Percentiles rank a stretch among this genome's conserved stretches.
These are phyloP conservation scores for Tupaia chinensis DNA, from an alignment of 2,113 vertebrate genomes.

Conservation along the genomic window DNA sequence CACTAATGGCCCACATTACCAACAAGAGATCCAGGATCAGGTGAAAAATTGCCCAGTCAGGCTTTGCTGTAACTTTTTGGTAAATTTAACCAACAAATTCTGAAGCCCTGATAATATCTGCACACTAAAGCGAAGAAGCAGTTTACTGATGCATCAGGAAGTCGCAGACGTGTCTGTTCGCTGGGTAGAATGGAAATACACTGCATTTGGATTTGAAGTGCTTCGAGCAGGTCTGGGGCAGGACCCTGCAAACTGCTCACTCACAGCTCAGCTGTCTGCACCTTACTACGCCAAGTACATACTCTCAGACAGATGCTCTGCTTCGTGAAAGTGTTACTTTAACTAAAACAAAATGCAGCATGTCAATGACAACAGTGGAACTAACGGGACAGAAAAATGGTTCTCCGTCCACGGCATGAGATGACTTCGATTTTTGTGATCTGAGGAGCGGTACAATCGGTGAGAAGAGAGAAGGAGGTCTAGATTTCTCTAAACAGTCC, in stretches of 20 bases:
- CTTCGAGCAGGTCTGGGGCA: not conserved
- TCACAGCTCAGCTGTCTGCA: not conserved
- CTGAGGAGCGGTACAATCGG: not conserved
- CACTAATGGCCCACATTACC: not conserved
- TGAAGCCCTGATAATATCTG: not conserved
- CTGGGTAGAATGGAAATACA: not conserved
- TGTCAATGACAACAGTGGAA: not conserved
- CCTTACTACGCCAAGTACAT: accelerated
- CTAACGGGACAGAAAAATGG: conserved; percentile 31
- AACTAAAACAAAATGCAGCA: not conserved
- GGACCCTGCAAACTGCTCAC: not conserved
- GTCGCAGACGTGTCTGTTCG: not conserved
- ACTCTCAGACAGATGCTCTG: not conserved
- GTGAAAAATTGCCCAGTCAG: not conserved
- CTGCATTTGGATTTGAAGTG: not conserved
- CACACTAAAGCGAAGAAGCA: conserved; percentile 24
- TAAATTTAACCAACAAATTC: not conserved
- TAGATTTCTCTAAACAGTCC: not conserved
- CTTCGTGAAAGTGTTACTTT: not conserved
- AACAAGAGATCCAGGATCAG: not conserved
- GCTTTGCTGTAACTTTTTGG: not conserved
- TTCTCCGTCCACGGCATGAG: not conserved
- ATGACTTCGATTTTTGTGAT: not conserved
- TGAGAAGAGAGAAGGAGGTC: not conserved
- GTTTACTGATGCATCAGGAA: not conserved